These are phyloP conservation scores for Drosophila macrospina DNA, from an alignment of 2,888 invertebrate species.

Conservation along the genomic window DNA sequence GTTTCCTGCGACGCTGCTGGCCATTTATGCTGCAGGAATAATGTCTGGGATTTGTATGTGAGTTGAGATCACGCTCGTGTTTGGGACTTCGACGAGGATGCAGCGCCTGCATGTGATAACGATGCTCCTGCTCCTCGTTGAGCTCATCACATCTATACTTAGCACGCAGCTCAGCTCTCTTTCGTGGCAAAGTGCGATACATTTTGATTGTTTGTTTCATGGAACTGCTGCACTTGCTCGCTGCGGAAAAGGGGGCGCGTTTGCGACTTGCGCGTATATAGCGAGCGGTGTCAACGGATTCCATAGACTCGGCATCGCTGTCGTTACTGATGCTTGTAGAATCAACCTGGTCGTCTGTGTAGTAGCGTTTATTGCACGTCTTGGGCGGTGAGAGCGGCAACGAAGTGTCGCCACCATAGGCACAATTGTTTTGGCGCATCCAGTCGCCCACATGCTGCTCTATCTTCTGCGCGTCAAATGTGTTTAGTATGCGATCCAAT, in stretches of 20 bases:
- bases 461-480: constrained; percentile 81
- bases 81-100: constrained; percentile 45
- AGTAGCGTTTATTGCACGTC: neutral
- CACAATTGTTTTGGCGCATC: constrained; percentile 72
- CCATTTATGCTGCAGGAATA: constrained; percentile 20
- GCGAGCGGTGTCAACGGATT: constrained; percentile 82
- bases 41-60: constrained; percentile 33
- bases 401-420: constrained; percentile 34
- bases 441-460: constrained; percentile 80
- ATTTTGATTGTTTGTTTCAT: constrained; percentile 78
- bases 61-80: constrained; percentile 39
- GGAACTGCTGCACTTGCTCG: constrained; percentile 44
- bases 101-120: constrained; percentile 58
- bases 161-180: constrained; percentile 69
- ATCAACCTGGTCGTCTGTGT: neutral
- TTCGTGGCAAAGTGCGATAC: constrained; percentile 73
- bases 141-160: constrained; percentile 65
- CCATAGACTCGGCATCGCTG: constrained; percentile 76
- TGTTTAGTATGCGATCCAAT: constrained; percentile 75
- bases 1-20: constrained; percentile 22
- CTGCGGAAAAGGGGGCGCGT: constrained; percentile 19
- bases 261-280: constrained; percentile 80
- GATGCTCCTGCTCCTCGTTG: constrained; percentile 60
- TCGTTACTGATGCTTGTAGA: constrained; percentile 6
- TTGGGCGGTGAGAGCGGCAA: neutral